phyloP scores from a whole-genome alignment of 2,113 vertebrate genomes.

The Rousettus leschenaultii region DNA sequence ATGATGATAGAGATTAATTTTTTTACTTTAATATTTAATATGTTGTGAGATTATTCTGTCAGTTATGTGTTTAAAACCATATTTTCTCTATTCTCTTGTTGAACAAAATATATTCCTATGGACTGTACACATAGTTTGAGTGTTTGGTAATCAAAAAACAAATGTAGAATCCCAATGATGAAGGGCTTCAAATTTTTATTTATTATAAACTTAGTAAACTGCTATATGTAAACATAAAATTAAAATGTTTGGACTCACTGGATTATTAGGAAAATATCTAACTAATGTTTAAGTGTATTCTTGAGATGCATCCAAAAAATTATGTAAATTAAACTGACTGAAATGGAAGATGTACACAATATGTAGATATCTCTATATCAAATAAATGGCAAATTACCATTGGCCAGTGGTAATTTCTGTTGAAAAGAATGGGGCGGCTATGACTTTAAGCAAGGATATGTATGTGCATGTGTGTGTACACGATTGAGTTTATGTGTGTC shows the following conservation, averaged over 20 bases:
- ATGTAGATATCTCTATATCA: neutral
- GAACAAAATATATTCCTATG: neutral
- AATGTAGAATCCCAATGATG: neutral
- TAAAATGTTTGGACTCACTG: neutral
- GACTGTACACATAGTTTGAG: neutral
- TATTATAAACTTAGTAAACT: neutral
- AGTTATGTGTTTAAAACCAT: neutral
- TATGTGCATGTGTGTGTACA: neutral
- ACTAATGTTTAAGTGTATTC: neutral
- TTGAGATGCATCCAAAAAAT: neutral
- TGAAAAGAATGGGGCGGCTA: neutral
- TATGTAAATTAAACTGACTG: neutral
- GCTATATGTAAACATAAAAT: neutral
- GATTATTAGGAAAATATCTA: neutral
- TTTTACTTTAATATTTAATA: neutral
- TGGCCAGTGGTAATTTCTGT: neutral
- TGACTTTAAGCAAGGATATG: neutral
- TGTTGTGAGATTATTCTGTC: neutral
- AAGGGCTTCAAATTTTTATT: conserved; percentile 26
- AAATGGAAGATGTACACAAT: neutral
- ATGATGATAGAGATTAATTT: neutral
- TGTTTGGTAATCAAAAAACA: neutral
- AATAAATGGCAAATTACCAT: neutral
- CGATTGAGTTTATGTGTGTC: neutral
- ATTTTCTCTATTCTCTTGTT: neutral